Evolutionary conservation across 1,140 invertebrate species (phyloP).

Genomic region (Leptestheria dahalacensis): DNA sequence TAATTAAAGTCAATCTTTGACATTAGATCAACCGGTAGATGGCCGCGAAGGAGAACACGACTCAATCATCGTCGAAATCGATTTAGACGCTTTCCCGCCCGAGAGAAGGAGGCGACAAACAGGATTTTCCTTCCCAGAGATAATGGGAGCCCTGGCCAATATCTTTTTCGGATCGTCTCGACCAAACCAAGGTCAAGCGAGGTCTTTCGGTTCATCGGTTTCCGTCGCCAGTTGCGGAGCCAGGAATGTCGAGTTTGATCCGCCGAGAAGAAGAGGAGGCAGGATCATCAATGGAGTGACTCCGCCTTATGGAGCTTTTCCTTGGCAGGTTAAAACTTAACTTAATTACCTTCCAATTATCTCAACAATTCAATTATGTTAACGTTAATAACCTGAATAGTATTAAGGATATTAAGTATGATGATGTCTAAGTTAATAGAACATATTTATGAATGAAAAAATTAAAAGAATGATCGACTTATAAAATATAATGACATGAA

Average conservation of each 20-base stretch:
- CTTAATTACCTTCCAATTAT: too few relatives aligned
- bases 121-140: background rate
- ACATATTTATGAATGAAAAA: too few relatives aligned
- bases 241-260: conserved; percentile 11
- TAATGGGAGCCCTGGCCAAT: background rate
- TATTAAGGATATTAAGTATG: too few relatives aligned
- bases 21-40: too few relatives aligned
- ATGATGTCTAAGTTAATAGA: too few relatives aligned
- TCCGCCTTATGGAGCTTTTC: conserved; percentile 48
- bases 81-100: background rate
- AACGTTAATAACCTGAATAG: too few relatives aligned
- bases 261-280: conserved; percentile 15
- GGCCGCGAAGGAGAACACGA: background rate
- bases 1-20: too few relatives aligned
- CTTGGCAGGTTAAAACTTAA: conserved; percentile 48
- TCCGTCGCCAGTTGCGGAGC: conserved; percentile 16
- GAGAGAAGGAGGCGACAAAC: background rate
- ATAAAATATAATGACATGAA: too few relatives aligned
- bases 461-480: too few relatives aligned
- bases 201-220: background rate
- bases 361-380: too few relatives aligned
- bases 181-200: background rate
- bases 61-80: background rate
- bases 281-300: conserved; percentile 49
- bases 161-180: background rate